Base-by-base conservation (phyloP, 1,140 invertebrate genomes). In the Mylabris phalerata region DNA sequence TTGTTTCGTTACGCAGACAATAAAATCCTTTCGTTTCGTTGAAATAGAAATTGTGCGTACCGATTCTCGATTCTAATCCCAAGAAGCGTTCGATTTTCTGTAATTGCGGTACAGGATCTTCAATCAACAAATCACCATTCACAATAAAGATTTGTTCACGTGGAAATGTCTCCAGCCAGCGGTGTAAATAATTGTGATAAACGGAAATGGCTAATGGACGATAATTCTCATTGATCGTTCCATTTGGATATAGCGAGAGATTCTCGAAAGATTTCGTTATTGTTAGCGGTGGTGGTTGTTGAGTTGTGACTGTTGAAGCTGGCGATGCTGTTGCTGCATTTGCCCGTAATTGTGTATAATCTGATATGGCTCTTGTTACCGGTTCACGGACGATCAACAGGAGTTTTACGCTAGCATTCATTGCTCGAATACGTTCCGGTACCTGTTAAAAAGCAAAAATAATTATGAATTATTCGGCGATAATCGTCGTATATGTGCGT, bases 11-110 rank as follows among this genome's bases (percentile, higher is more conserved):
- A 39, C 89, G 81, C 60, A 98, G 80, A 75, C 96, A 98, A 69
- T 95, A 97, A 77, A 98, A 98, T 3, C 95, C 94, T 75, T 98
- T 97, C 11, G 93, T 95, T 73, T 92, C 86, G 76, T 98, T 98
- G 76, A 97, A 95, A 74, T 95, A 95, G 77, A 98, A 98, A 76
- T 98, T 92, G 65, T 90, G 87, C 62, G 89, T 84, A 9, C 85
- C 87, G 57, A 94, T 88, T 32, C 82, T 78, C 32, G 83, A 82
- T 61, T 89, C 84, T 3, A 97, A 75, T 59, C 82, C 89, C 39
- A 99, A 81, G 75, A 98, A 98, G 41, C 84, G 80, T 74, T 93
- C 90, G 59, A 97, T 93, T 56, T 87, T 84, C 43, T 87, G 84
- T 54, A 98, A 76, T 75, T 98, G 94, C 0, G 86, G 86, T 3